Conservation (phyloP, 2,888 invertebrate genomes). For the Drosophila acutilabella region DNA sequence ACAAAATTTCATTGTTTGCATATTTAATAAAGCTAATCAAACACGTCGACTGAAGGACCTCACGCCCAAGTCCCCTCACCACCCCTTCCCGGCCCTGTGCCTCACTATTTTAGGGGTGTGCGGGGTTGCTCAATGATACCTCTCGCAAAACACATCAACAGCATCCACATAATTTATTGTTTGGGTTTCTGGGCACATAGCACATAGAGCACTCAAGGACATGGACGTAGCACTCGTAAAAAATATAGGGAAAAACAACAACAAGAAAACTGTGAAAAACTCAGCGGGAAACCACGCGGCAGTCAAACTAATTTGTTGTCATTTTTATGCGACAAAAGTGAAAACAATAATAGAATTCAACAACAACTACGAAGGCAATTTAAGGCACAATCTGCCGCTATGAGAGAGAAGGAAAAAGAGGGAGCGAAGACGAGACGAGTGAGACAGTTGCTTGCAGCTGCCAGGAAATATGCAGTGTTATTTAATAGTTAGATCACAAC, state of each 20-base stretch:
- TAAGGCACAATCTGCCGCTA: no score
- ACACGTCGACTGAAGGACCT: slow-evolving; percentile 55
- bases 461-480: slow-evolving; percentile 35
- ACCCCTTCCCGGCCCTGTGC: background rate
- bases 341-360: slow-evolving; percentile 68
- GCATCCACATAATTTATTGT: slow-evolving; percentile 74
- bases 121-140: slow-evolving; percentile 68
- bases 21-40: slow-evolving; percentile 81
- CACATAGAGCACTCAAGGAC: slow-evolving; percentile 63
- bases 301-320: slow-evolving; percentile 81
- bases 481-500: slow-evolving; percentile 4
- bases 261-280: slow-evolving; percentile 74
- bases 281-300: slow-evolving; percentile 78
- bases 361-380: slow-evolving; percentile 20
- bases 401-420: background rate
- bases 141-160: slow-evolving; percentile 44
- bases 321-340: slow-evolving; percentile 80
- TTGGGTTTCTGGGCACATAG: slow-evolving; percentile 13
- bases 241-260: slow-evolving; percentile 26
- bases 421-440: background rate
- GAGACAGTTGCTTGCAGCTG: slow-evolving; percentile 56
- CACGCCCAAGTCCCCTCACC: slow-evolving; percentile 10
- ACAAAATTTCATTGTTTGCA: slow-evolving; percentile 71
- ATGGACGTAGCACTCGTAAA: slow-evolving; percentile 29
- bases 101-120: slow-evolving; percentile 51